phyloP scores from a whole-genome alignment of 2,113 vertebrate genomes.

The Coryphaenoides rupestris region DNA sequence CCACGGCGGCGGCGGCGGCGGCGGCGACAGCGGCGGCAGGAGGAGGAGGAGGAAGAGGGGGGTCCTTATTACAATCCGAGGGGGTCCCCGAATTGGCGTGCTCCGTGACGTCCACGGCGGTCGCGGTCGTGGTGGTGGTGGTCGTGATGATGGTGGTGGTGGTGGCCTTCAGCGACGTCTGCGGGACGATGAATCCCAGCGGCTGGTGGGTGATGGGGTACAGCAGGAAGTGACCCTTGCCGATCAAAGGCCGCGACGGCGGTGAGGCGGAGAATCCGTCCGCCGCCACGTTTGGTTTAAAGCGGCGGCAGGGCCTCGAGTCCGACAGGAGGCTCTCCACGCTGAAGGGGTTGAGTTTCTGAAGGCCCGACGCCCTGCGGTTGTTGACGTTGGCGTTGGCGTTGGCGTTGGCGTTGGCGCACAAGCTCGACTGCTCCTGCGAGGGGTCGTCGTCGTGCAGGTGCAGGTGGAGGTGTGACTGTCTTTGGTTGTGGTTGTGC shows the following conservation, averaged over 20 bases:
- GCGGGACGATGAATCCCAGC: constrained; percentile 92
- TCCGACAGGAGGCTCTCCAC: constrained; percentile 92
- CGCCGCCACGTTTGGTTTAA: constrained; percentile 76
- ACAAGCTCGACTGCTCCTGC: constrained; percentile 67
- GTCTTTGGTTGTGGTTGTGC: constrained; percentile 82
- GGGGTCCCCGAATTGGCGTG: constrained; percentile 43
- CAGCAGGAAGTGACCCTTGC: constrained; percentile 91
- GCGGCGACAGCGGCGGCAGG: too few species aligned
- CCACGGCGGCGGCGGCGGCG: background rate
- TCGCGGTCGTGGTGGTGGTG: constrained; percentile 56
- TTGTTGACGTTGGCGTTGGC: constrained; percentile 17
- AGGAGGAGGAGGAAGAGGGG: too few species aligned
- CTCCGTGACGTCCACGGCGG: constrained; percentile 42
- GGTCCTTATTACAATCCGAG: constrained; percentile 53
- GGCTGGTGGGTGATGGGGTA: constrained; percentile 96
- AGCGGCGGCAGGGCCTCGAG: constrained; percentile 82
- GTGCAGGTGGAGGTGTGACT: constrained; percentile 65
- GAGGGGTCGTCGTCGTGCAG: too few species aligned
- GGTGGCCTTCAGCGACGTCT: constrained; percentile 79
- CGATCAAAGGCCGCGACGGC: constrained; percentile 84
- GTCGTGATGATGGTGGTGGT: constrained; percentile 58
- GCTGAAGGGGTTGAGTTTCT: constrained; percentile 92
- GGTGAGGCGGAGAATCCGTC: constrained; percentile 78
- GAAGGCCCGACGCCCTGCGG: constrained; percentile 70
- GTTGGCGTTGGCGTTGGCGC: constrained; percentile 66